phyloP scores from a whole-genome alignment of 2,888 invertebrate species.

The Hypomecis punctinalis region DNA sequence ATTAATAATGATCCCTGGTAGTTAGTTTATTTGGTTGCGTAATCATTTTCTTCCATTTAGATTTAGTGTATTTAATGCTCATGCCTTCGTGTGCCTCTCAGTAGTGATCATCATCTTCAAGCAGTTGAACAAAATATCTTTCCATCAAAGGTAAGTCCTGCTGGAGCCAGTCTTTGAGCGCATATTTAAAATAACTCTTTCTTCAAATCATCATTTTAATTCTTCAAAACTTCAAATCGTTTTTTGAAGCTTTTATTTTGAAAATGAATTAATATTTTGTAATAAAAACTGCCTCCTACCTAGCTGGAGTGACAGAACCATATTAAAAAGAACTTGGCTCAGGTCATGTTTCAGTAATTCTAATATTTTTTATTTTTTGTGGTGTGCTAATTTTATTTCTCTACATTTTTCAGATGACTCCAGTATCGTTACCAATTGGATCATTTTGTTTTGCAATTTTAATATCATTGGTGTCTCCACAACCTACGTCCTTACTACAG shows the following conservation, averaged over 20 bases:
- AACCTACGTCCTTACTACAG: constrained; percentile 42
- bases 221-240: too few species aligned
- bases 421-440: constrained; percentile 13
- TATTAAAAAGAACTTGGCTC: too few species aligned
- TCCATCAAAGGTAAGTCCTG: not conserved
- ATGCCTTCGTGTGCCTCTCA: not conserved
- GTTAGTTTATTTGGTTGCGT: constrained; percentile 29
- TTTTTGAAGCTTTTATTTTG: too few species aligned
- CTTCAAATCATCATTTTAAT: too few species aligned
- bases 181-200: too few species aligned
- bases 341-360: too few species aligned
- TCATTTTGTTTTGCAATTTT: constrained; percentile 22
- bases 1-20: not conserved
- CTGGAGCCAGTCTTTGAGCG: too few species aligned
- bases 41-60: constrained; percentile 15
- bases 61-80: not conserved
- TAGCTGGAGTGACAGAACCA: too few species aligned
- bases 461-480: constrained; percentile 26
- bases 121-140: not conserved
- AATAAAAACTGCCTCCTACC: too few species aligned
- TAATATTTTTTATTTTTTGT: too few species aligned
- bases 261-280: too few species aligned
- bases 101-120: not conserved
- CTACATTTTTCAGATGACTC: constrained; percentile 30
- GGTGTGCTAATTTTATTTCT: not conserved